A percentile compares a stretch with the other conserved stretches of the same genome.
phyloP scores from a whole-genome alignment of 53 echinoderm and acorn worm genomes.

The Temnopleurus reevesii region DNA sequence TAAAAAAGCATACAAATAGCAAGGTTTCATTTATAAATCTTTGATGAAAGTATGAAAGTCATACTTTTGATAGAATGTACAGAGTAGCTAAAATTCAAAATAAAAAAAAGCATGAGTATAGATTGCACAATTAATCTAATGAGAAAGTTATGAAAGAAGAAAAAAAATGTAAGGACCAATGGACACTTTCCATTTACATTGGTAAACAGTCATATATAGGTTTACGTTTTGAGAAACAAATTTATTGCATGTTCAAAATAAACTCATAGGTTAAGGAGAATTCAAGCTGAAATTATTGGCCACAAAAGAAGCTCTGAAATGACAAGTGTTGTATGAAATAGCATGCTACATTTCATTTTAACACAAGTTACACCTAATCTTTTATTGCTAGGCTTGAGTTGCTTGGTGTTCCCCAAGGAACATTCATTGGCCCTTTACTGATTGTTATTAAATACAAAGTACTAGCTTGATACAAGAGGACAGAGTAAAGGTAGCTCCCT shows the following conservation, averaged over 20 bases:
- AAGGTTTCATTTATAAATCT: constrained; percentile 50
- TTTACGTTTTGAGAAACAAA: not conserved
- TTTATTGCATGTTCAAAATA: constrained; percentile 32
- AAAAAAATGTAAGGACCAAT: constrained; percentile 27
- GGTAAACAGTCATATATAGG: not conserved
- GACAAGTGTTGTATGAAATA: constrained; percentile 36
- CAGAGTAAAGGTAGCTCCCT: constrained; percentile 25
- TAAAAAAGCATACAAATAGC: constrained; percentile 46
- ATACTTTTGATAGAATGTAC: constrained; percentile 12
- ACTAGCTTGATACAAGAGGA: constrained; percentile 41
- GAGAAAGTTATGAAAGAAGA: constrained; percentile 36
- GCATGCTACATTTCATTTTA: constrained; percentile 23
- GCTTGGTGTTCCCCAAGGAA: not conserved
- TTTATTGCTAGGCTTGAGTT: constrained; percentile 35
- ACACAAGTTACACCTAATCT: not conserved
- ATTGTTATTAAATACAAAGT: constrained; percentile 27
- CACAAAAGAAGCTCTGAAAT: not conserved
- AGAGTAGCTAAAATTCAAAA: constrained; percentile 32
- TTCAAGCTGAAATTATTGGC: constrained; percentile 26
- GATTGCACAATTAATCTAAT: constrained; percentile 62
- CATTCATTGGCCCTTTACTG: not conserved
- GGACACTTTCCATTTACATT: not conserved
- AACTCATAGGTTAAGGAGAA: not conserved
- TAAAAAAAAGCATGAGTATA: constrained; percentile 53
- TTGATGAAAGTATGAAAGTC: constrained; percentile 27